Conservation (phyloP, 2,888 invertebrate genomes). For the Hyppa rectilinea region DNA sequence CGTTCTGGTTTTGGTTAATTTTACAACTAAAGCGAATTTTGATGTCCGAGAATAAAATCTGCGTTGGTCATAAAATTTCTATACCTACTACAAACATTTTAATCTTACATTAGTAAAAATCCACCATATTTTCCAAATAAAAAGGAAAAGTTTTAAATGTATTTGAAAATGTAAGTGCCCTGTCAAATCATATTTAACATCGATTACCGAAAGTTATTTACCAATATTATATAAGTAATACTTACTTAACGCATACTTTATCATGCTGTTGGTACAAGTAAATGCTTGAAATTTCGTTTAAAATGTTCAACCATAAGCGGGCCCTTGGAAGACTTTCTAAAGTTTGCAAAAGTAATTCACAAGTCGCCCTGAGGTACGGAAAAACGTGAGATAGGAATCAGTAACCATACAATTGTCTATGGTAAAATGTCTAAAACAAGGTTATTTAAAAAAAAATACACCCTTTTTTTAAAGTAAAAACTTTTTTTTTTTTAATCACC, state of each 20-base stretch:
- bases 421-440: no score
- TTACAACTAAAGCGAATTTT: constrained; percentile 2
- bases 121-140: not conserved
- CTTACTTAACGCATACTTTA: not conserved
- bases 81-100: no score
- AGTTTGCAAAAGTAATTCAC: constrained; percentile 60
- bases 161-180: constrained; percentile 9
- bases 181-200: not conserved
- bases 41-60: not conserved
- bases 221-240: constrained; percentile 16
- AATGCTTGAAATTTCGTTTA: constrained; percentile 34
- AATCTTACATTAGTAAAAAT: not conserved
- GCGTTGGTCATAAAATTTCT: not conserved
- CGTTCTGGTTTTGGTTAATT: constrained; percentile 23
- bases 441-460: no score
- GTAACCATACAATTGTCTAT: no score
- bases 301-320: constrained; percentile 30
- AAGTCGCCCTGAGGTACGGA: constrained; percentile 52
- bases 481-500: no score
- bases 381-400: constrained; percentile 57
- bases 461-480: no score
- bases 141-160: not conserved
- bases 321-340: constrained; percentile 53
- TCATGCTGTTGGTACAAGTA: constrained; percentile 8
- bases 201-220: constrained; percentile 17